These are phyloP conservation scores for Papilio machaon DNA, from an alignment of 1,140 invertebrate species.

Conservation along the genomic window DNA sequence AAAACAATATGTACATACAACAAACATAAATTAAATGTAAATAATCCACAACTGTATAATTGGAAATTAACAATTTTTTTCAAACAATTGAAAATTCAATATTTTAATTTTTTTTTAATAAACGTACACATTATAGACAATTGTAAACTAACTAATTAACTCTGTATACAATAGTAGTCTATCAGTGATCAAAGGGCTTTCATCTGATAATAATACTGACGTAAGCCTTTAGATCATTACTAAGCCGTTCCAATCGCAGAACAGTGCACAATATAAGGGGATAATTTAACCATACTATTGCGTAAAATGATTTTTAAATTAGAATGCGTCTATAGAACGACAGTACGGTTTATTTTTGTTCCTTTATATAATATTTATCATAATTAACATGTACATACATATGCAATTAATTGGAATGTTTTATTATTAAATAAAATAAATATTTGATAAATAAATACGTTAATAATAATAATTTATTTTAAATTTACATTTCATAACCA, in stretches of 20 bases:
- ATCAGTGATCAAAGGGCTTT: not conserved
- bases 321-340: not conserved
- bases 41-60: too few species aligned
- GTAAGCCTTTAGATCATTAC: not conserved
- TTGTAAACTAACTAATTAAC: not conserved
- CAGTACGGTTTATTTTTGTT: not conserved
- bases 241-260: not conserved
- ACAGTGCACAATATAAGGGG: not conserved
- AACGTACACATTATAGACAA: not conserved
- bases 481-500: constrained; percentile 15
- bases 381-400: not conserved
- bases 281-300: not conserved
- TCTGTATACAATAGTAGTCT: not conserved
- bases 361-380: not conserved
- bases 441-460: not conserved
- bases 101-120: too few species aligned
- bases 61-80: too few species aligned
- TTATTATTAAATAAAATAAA: not conserved
- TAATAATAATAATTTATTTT: not conserved
- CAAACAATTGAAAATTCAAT: too few species aligned
- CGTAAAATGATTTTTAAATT: not conserved
- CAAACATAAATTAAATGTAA: too few species aligned
- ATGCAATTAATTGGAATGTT: not conserved
- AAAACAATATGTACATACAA: too few species aligned
- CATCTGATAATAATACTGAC: not conserved